A percentile compares a stretch with the other conserved stretches of the same genome.
Conservation (phyloP, 2,113 vertebrate genomes). For the Acinonyx jubatus region DNA sequence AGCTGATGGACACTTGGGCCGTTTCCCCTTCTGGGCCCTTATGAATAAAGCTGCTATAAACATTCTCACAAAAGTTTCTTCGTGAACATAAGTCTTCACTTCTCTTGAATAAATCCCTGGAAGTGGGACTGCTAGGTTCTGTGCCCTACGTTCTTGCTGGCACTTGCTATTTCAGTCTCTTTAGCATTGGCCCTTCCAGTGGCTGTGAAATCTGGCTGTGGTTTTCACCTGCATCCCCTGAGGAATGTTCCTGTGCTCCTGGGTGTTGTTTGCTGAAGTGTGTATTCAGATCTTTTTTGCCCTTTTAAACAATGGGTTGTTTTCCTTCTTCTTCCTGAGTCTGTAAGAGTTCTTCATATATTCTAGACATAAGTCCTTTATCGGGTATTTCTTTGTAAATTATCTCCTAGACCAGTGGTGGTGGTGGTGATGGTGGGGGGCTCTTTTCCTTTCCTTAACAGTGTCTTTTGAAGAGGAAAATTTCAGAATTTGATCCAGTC, state of each 20-base stretch:
- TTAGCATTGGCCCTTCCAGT: background rate
- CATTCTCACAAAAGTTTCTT: background rate
- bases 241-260: background rate
- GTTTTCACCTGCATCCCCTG: background rate
- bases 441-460: background rate
- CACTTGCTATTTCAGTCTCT: background rate
- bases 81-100: background rate
- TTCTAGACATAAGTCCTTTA: background rate
- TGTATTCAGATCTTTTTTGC: background rate
- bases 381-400: background rate
- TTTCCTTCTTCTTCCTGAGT: background rate
- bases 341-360: conserved; percentile 13
- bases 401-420: background rate
- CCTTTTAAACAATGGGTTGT: background rate
- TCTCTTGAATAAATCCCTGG: background rate
- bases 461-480: background rate
- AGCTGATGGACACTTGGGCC: background rate
- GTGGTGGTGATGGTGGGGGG: too few species aligned
- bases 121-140: background rate
- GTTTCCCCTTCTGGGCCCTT: background rate
- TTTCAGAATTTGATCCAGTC: background rate
- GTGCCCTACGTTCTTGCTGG: background rate
- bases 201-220: background rate
- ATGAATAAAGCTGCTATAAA: conserved; percentile 1
- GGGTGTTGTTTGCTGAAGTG: background rate